Base-by-base conservation (phyloP, 92 coral and sea anemone genomes). In the Zoanthus sociatus region DNA sequence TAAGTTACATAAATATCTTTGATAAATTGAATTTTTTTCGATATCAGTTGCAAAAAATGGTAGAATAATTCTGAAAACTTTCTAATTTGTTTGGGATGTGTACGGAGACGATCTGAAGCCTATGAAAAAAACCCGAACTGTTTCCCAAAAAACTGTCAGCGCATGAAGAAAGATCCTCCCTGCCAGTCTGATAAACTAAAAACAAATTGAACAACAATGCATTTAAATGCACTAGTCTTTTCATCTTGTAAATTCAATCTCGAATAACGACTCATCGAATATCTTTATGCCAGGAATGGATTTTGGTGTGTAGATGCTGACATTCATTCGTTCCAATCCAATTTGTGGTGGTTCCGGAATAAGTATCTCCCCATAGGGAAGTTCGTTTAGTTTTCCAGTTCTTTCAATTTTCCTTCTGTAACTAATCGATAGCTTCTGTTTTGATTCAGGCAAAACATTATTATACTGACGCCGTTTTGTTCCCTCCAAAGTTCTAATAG, bases 271-370 rank as follows among this genome's bases (percentile, higher is more conserved):
- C 63, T 96, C 99, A 72, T 96, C 99, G 71, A 96, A 96, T 21
- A 96, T 92, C 91, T 95, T 96, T 63, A 96, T 96, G 14, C 99
- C 99, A 1, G 99, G 99, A 51, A 96, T 77, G 33, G 92, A 92
- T 82, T 96, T 96, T 46, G 99, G 99, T 1, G 99, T 96, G 67
- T 91, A 96, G 48, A 96, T 96, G 83, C 99, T 96, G 17, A 96
- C 98, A 61, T 96, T 96, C 99, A 96, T 96, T 73, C 93, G 88
- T 10, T 84, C 98, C 16, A 96, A 95, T 69, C 91, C 98, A 90
- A 94, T 91, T 81, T 90, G 90, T 0, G 99, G 99, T 5, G 99
- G 99, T 83, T 95, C 98, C 15, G 99, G 99, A 18, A 94, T 95
- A 75, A 96, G 89, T 73, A 96, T 86, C 73, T 89, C 92, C 99